phyloP scores from a whole-genome alignment of 1,140 invertebrate species.

The Macrosteles quadrilineatus region DNA sequence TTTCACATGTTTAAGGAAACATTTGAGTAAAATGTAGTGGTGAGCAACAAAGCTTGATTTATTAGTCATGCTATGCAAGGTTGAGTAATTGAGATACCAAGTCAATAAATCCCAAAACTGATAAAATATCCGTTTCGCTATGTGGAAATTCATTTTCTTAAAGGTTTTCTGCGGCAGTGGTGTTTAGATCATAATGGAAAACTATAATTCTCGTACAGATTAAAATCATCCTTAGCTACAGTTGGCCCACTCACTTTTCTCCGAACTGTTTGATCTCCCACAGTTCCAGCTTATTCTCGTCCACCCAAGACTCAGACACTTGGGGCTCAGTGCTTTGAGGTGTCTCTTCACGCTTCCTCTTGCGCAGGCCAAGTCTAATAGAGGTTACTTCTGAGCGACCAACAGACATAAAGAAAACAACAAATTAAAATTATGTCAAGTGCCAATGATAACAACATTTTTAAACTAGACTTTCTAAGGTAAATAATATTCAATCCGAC shows the following conservation, averaged over 20 bases:
- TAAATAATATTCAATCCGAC: neutral
- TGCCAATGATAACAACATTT: neutral
- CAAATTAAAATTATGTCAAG: conserved; percentile 32
- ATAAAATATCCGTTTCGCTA: too few species aligned
- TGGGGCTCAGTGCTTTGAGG: conserved; percentile 88
- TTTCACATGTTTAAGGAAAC: too few species aligned
- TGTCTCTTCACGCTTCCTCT: conserved; percentile 87
- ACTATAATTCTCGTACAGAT: too few species aligned
- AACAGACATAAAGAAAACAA: conserved; percentile 2
- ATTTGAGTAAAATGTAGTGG: too few species aligned
- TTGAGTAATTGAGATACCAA: too few species aligned
- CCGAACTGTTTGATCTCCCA: conserved; percentile 98
- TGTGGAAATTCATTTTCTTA: too few species aligned
- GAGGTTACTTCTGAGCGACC: conserved; percentile 79
- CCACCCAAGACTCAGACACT: conserved; percentile 92
- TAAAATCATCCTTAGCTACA: too few species aligned
- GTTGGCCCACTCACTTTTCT: conserved; percentile 62
- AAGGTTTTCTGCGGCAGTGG: too few species aligned
- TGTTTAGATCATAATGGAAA: too few species aligned
- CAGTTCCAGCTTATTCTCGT: conserved; percentile 92
- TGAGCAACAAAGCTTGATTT: too few species aligned
- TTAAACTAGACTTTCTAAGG: neutral
- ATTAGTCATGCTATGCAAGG: too few species aligned
- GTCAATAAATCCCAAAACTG: too few species aligned
- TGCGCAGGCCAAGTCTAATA: conserved; percentile 87